phyloP scores from a whole-genome alignment of 2,113 vertebrate genomes.

The Apeltes quadracus region DNA sequence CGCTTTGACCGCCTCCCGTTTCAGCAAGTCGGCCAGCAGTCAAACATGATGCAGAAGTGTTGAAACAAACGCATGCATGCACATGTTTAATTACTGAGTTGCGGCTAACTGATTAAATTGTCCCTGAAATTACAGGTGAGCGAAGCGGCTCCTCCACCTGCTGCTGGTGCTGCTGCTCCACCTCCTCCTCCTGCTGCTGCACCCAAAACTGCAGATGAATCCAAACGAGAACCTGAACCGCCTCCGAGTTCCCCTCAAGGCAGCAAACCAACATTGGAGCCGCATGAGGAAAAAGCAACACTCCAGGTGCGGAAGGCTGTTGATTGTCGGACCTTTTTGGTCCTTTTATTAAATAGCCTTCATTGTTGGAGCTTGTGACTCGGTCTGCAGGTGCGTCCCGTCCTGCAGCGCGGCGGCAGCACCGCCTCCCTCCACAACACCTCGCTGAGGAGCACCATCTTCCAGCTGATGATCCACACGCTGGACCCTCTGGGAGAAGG shows the following conservation, averaged over 20 bases:
- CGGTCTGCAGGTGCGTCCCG: constrained; percentile 72
- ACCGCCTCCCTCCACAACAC: constrained; percentile 87
- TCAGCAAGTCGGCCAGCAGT: not conserved
- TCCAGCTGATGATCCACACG: constrained; percentile 91
- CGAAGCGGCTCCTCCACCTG: constrained; percentile 37
- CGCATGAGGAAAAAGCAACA: constrained; percentile 43
- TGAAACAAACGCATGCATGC: too few species aligned
- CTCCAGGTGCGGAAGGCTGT: constrained; percentile 46
- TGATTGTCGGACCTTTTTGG: not conserved
- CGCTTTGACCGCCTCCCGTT: not conserved
- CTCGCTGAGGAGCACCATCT: constrained; percentile 86
- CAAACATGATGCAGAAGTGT: not conserved
- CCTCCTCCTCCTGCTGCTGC: constrained; percentile 18
- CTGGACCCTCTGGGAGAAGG: constrained; percentile 90
- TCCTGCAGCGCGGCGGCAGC: constrained; percentile 86
- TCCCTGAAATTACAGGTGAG: constrained; percentile 54
- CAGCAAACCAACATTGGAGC: constrained; percentile 24
- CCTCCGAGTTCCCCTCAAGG: constrained; percentile 23
- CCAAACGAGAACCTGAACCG: constrained; percentile 26
- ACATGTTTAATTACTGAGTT: not conserved
- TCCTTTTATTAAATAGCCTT: not conserved
- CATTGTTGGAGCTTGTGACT: constrained; percentile 1
- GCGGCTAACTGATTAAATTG: not conserved
- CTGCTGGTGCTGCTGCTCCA: constrained; percentile 9
- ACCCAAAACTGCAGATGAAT: constrained; percentile 38